Base-by-base conservation (phyloP, 1,140 invertebrate genomes). In the Hetaerina americana region DNA sequence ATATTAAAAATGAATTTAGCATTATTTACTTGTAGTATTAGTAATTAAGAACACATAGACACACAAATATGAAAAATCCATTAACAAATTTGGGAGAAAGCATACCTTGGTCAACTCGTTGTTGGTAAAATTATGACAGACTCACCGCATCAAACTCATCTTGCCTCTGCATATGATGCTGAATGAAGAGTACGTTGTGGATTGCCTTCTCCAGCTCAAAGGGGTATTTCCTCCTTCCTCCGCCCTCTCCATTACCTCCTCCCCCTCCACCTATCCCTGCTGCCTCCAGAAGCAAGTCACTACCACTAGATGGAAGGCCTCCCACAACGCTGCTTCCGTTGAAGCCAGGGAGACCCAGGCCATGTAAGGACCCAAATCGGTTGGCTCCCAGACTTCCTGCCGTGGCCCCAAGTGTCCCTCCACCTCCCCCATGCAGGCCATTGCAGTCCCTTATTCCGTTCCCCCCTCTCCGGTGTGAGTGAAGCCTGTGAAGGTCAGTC, bases 131-230 rank as follows among this genome's bases (percentile, higher is more conserved):
- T n/a, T 57, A 57, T n/a, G 40, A 57, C 40, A 57, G 15, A 57
- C 86, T 83, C 83, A 96, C 95, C 82, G 93, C 92, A 83, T 95
- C 93, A 79, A 95, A 96, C 80, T 95, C 92, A 79, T 97, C 94
- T 78, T 94, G 92, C 15, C 94, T 87, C 76, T 93, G 91, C 85
- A 95, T 94, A 76, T 96, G 94, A 79, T 95, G 92, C 76, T 96
- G 93, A 75, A 97, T 96, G 78, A 97, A 97, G 88, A 94, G 93
- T 27, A 96, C 92, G 79, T 96, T 96, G 77, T 95, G 92, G 73
- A 97, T 91, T 27, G 94, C 94, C 79, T 95, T 94, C 77, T 96
- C 93, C 74, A 96, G 82, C 78, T 96, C 94, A 77, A 94, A 94
- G 0, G 92, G 93, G 81, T 94, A 94, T 77, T 93, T 93, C 81